A percentile compares a stretch with the other conserved stretches of the same genome.
Conservation (phyloP, 2,113 vertebrate species). For the Amphiprion ocellaris region DNA sequence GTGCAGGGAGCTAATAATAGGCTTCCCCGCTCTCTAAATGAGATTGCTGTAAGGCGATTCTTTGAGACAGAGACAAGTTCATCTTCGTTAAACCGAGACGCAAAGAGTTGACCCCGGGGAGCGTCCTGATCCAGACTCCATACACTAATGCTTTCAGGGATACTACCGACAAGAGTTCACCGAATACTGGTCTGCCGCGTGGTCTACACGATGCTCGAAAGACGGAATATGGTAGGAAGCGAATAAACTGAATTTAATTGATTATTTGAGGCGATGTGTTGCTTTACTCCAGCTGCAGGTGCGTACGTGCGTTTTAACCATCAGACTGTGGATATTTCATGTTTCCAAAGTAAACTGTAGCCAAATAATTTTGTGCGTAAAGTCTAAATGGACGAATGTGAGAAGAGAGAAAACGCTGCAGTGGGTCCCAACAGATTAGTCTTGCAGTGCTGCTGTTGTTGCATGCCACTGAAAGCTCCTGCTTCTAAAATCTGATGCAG, state of each 20-base stretch:
- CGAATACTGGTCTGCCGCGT: slow-evolving; percentile 60
- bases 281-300: neutral
- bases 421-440: slow-evolving; percentile 6
- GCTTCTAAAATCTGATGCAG: slow-evolving; percentile 30
- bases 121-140: slow-evolving; percentile 60
- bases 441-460: slow-evolving; percentile 1
- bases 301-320: neutral
- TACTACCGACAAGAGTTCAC: slow-evolving; percentile 56
- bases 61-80: slow-evolving; percentile 73
- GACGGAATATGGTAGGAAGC: slow-evolving; percentile 74
- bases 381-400: neutral
- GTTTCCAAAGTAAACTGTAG: neutral
- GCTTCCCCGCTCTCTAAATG: slow-evolving; percentile 66
- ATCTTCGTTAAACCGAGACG: slow-evolving; percentile 79
- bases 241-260: neutral
- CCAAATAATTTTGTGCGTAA: neutral
- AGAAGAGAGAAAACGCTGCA: neutral
- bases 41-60: slow-evolving; percentile 79
- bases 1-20: slow-evolving; percentile 76
- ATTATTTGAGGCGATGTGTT: neutral
- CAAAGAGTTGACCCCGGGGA: slow-evolving; percentile 65
- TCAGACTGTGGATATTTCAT: too few relatives aligned
- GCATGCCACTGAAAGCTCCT: neutral
- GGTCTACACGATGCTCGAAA: slow-evolving; percentile 53
- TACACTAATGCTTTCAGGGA: slow-evolving; percentile 71